These are phyloP conservation scores for Enteromius radiatus DNA, from an alignment of 2,797 vertebrate genomes.

Conservation along the genomic window DNA sequence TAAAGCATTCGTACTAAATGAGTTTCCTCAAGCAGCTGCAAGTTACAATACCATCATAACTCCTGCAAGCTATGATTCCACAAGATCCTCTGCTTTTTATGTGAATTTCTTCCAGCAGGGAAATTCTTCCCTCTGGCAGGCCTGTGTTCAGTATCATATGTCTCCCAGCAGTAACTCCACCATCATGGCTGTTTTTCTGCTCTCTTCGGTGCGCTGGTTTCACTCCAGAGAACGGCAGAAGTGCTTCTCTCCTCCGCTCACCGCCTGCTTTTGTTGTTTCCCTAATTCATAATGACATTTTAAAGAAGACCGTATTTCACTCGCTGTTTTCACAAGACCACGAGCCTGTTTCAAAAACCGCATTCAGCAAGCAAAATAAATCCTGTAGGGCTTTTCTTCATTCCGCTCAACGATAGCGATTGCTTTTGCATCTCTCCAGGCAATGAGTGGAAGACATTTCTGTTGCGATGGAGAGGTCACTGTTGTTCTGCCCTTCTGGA, in stretches of 20 bases:
- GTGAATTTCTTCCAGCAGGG: not conserved
- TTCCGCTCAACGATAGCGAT: constrained; percentile 27
- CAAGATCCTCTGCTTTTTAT: not conserved
- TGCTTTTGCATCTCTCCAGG: constrained; percentile 22
- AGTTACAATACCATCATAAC: not conserved
- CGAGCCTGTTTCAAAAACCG: constrained; percentile 31
- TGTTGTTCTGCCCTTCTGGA: constrained; percentile 51
- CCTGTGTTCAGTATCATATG: not conserved
- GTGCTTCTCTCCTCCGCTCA: constrained; percentile 30
- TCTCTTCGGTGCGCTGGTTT: not conserved
- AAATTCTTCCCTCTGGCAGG: not conserved
- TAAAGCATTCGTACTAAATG: not conserved
- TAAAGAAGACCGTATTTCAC: constrained; percentile 58
- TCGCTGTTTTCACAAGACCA: constrained; percentile 59
- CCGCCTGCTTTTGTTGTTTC: constrained; percentile 23
- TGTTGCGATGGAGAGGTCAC: constrained; percentile 53
- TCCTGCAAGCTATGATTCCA: not conserved
- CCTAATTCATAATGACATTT: constrained; percentile 61
- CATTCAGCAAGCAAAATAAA: constrained; percentile 37
- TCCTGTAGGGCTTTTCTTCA: constrained; percentile 34
- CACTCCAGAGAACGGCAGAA: constrained; percentile 11
- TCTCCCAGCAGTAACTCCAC: constrained; percentile 4
- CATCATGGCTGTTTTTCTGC: not conserved
- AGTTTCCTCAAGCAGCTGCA: constrained; percentile 9
- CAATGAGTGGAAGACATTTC: constrained; percentile 39